A percentile compares a stretch with the other conserved stretches of the same genome.
Evolutionary conservation across 2,888 invertebrate species (phyloP).

Genomic region (Clunio marinus): DNA sequence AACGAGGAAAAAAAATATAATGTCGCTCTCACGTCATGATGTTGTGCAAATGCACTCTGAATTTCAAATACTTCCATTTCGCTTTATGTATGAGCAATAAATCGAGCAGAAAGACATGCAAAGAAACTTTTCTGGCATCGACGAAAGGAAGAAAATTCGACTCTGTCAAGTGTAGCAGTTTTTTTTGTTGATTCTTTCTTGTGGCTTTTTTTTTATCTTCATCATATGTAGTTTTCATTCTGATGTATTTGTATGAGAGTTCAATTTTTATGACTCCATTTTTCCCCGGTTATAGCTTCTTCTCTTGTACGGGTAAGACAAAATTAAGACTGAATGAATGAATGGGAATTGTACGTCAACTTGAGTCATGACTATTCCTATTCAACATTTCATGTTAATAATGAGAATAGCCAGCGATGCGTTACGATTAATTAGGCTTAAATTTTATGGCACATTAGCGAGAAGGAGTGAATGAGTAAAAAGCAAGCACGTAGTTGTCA

Average conservation of each 20-base stretch:
- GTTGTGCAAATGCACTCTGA: constrained; percentile 35
- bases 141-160: constrained; percentile 22
- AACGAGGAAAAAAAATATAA: too few species aligned
- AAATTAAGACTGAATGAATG: too few species aligned
- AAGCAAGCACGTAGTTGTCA: not conserved
- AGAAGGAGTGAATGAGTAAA: not conserved
- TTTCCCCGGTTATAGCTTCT: not conserved
- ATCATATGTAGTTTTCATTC: constrained; percentile 9
- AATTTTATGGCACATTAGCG: constrained; percentile 37
- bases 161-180: constrained; percentile 19
- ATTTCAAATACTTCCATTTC: constrained; percentile 13
- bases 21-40: constrained; percentile 27
- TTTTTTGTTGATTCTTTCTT: constrained; percentile 33
- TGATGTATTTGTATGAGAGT: not conserved
- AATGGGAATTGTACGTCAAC: constrained; percentile 13
- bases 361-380: constrained; percentile 7
- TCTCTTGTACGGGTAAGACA: too few species aligned
- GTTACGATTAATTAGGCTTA: constrained; percentile 38
- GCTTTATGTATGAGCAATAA: constrained; percentile 12
- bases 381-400: constrained; percentile 18
- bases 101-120: constrained; percentile 37
- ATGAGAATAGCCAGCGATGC: constrained; percentile 18
- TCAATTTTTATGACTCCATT: constrained; percentile 16
- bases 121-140: too few species aligned
- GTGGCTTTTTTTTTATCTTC: constrained; percentile 28